Conservation (phyloP, 1,140 invertebrate genomes). For the Carposina sasakii region DNA sequence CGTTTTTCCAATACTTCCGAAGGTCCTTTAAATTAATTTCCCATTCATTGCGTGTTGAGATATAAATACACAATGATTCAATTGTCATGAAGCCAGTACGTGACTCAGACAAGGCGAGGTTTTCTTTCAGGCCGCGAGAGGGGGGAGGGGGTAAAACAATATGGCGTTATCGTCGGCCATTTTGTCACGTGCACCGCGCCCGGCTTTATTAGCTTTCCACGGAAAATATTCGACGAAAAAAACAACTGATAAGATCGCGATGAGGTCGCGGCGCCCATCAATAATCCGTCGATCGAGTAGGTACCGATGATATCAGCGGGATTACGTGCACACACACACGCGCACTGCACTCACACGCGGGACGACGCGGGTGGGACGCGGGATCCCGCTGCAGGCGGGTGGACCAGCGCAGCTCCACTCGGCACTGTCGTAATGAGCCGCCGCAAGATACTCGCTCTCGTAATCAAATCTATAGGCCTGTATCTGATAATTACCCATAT, state of each 20-base stretch:
- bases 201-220: slow-evolving; percentile 56
- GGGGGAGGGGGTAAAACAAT: slow-evolving; percentile 46
- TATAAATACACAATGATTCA: no score
- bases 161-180: slow-evolving; percentile 55
- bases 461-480: slow-evolving; percentile 62
- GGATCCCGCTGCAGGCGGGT: no score
- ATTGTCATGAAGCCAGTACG: no score
- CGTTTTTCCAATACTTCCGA: no score
- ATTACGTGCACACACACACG: slow-evolving; percentile 13
- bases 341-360: neutral
- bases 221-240: slow-evolving; percentile 62
- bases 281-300: slow-evolving; percentile 61
- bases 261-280: slow-evolving; percentile 60
- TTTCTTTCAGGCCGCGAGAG: slow-evolving; percentile 17
- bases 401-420: neutral
- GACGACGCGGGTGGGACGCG: slow-evolving; percentile 7
- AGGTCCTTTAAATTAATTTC: no score
- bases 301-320: slow-evolving; percentile 42
- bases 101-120: no score
- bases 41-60: slow-evolving; percentile 36
- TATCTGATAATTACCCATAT: slow-evolving; percentile 66
- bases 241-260: slow-evolving; percentile 66
- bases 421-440: slow-evolving; percentile 28
- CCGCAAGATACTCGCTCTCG: slow-evolving; percentile 44
- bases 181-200: slow-evolving; percentile 35